These are phyloP conservation scores for Oreochromis grahami DNA, from an alignment of 2,797 vertebrate species.

Conservation along the genomic window DNA sequence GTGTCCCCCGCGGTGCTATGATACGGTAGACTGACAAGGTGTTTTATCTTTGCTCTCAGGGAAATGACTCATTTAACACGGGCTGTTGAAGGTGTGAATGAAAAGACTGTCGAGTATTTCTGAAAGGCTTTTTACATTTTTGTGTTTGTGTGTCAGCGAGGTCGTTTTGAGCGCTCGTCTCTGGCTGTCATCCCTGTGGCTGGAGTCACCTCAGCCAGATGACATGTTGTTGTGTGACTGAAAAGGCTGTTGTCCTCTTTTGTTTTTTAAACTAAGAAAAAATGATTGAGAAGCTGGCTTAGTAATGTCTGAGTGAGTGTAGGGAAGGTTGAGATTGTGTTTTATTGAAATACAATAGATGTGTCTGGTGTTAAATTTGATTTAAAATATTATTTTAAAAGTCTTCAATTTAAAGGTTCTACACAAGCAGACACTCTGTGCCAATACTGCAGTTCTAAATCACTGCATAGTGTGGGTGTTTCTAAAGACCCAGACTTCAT, in stretches of 20 bases:
- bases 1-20: neutral
- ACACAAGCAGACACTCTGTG: neutral
- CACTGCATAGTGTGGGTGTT: neutral
- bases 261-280: neutral
- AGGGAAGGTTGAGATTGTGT: neutral
- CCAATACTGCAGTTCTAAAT: neutral
- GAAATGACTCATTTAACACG: conserved; percentile 32
- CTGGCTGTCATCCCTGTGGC: neutral
- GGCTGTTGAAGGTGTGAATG: conserved; percentile 11
- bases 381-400: neutral
- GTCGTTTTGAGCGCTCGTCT: conserved; percentile 5
- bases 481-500: neutral
- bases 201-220: conserved; percentile 19
- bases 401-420: neutral
- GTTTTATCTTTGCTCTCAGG: conserved; percentile 26
- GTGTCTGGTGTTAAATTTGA: neutral
- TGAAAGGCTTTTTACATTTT: conserved; percentile 6
- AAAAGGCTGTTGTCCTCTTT: neutral
- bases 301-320: neutral
- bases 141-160: neutral
- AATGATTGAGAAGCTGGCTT: rapidly evolving
- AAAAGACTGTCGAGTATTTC: conserved; percentile 5
- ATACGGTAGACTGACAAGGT: conserved; percentile 11
- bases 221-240: conserved; percentile 10
- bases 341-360: neutral